Evolutionary conservation across 2,797 vertebrate genomes (phyloP).

Genomic region (Mormyrus proboscirostris): DNA sequence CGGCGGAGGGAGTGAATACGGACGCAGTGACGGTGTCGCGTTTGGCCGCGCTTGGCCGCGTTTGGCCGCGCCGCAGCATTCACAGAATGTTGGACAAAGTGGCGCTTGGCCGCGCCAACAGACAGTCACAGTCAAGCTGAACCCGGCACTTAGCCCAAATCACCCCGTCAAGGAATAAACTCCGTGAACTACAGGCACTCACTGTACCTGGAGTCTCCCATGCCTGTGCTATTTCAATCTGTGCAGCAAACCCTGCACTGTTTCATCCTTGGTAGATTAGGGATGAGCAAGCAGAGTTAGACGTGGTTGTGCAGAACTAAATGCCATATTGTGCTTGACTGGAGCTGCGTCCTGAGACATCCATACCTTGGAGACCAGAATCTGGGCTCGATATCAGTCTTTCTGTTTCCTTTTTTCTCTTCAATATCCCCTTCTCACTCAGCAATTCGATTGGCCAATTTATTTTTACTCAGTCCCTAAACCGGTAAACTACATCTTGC

Average conservation of each 20-base stretch:
- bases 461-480: neutral
- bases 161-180: neutral
- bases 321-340: neutral
- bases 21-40: neutral
- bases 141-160: neutral
- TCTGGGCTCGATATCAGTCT: neutral
- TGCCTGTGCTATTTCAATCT: neutral
- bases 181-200: neutral
- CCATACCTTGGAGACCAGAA: neutral
- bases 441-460: neutral
- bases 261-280: neutral
- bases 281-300: neutral
- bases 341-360: neutral
- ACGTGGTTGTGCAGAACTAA: neutral
- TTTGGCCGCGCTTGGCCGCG: neutral
- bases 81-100: neutral
- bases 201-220: neutral
- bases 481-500: neutral
- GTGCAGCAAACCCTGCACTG: neutral
- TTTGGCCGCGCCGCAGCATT: neutral
- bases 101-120: neutral
- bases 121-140: neutral
- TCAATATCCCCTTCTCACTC: neutral
- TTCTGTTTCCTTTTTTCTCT: neutral
- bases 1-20: neutral